Conservation (phyloP, 2,888 invertebrate genomes). For the Rotaria magnacalcarata region DNA sequence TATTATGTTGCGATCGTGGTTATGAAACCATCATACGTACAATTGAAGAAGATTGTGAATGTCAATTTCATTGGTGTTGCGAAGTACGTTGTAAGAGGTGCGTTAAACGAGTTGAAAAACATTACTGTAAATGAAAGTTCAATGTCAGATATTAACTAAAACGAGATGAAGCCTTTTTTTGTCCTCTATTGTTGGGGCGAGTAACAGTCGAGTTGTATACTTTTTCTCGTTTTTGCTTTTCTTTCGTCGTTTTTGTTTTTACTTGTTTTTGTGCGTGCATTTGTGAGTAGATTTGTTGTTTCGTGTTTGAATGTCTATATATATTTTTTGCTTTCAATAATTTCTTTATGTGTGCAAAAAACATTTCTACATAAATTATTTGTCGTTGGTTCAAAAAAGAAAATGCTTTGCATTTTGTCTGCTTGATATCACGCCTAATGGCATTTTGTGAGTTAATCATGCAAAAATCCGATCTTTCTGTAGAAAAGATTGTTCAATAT, state of each 20-base stretch:
- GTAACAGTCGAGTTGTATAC: constrained; percentile 29
- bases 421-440: background rate
- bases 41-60: constrained; percentile 80
- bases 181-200: background rate
- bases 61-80: constrained; percentile 86
- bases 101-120: constrained; percentile 47
- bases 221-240: background rate
- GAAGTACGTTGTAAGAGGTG: constrained; percentile 78
- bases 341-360: background rate
- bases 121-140: constrained; percentile 42
- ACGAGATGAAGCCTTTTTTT: background rate
- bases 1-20: constrained; percentile 81
- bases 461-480: background rate
- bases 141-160: background rate
- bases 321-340: background rate
- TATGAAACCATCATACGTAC: constrained; percentile 73
- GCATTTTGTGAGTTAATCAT: background rate
- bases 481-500: background rate
- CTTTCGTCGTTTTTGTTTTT: background rate
- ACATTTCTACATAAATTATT: background rate
- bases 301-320: constrained; percentile 20
- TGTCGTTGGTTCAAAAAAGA: constrained; percentile 2
- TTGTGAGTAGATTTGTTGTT: background rate
- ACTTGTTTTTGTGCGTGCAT: background rate
- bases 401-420: background rate